Base-by-base conservation (phyloP, 2,888 invertebrate species). In the Micoletzkya japonica region DNA sequence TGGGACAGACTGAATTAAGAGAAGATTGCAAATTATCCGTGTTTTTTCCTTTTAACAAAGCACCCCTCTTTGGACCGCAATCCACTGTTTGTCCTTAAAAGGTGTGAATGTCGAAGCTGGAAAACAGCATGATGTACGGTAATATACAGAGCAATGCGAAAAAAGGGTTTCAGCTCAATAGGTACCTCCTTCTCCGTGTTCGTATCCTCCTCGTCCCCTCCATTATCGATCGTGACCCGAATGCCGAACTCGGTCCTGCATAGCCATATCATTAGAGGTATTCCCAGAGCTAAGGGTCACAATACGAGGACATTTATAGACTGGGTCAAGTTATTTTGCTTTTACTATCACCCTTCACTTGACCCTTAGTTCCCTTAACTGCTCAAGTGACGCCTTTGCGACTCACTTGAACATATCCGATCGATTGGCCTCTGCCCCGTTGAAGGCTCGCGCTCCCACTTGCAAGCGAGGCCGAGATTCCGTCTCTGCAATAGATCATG, bases 321-420 rank as follows among this genome's bases (percentile, higher is more conserved):
- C n/a, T n/a, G n/a, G n/a, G n/a, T n/a, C n/a, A n/a, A n/a, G n/a
- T n/a, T n/a, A n/a, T n/a, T n/a, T n/a, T n/a, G n/a, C n/a, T n/a
- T n/a, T n/a, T n/a, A n/a, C n/a, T n/a, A n/a, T n/a, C n/a, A n/a
- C n/a, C n/a, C n/a, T n/a, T n/a, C n/a, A n/a, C n/a, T n/a, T n/a
- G n/a, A n/a, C n/a, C n/a, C n/a, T n/a, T 10, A 44, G 44, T 44
- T 14, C 44, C 44, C 44, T 44, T 20, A 14, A 10, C 44, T 14
- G 10, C 44, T 44, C 20, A 14, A 14, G 10, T 44, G 20, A 44
- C 20, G 44, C 10, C 10, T 14, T 10, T 10, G 10, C 44, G 20
- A n/a, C 54, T 20, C 26, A 54, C 54, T 54, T 54, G 26, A 54
- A 59, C 59, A 59, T 59, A 17, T 59, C 59, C 59, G 59, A 59